Evolutionary conservation across 2,113 vertebrate genomes (phyloP).

Genomic region (Choloepus hoffmanni): DNA sequence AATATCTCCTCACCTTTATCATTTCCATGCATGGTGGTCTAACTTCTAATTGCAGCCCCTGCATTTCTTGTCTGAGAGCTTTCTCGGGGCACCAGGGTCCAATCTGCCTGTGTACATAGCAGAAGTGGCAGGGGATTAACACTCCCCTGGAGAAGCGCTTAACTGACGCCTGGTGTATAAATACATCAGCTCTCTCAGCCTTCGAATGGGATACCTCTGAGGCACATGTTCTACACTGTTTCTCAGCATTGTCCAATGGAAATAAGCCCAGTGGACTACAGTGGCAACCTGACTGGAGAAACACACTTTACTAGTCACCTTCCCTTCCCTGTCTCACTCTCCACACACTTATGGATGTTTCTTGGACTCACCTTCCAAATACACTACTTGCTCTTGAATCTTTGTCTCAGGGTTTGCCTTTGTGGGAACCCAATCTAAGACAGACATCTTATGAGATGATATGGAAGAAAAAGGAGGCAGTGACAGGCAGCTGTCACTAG

Average conservation of each 20-base stretch:
- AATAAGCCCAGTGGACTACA: rapidly evolving
- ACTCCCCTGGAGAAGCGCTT: neutral
- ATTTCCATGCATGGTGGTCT: neutral
- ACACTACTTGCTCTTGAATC: neutral
- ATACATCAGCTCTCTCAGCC: neutral
- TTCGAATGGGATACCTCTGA: neutral
- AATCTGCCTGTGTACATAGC: neutral
- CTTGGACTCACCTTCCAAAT: neutral
- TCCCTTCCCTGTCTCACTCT: neutral
- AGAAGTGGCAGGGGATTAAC: neutral
- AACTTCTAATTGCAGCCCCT: neutral
- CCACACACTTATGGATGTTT: neutral
- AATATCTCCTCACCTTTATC: neutral
- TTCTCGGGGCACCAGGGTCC: neutral
- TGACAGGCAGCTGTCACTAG: neutral
- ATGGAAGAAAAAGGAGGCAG: neutral
- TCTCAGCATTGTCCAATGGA: neutral
- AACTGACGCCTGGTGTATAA: neutral
- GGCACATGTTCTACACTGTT: rapidly evolving
- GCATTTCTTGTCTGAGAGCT: neutral
- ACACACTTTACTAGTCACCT: neutral
- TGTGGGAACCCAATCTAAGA: neutral
- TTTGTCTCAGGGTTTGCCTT: neutral
- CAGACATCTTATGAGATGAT: neutral
- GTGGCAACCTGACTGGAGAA: neutral